These are phyloP conservation scores for Tapera naevia DNA, from an alignment of 2,797 vertebrate species.

Conservation along the genomic window DNA sequence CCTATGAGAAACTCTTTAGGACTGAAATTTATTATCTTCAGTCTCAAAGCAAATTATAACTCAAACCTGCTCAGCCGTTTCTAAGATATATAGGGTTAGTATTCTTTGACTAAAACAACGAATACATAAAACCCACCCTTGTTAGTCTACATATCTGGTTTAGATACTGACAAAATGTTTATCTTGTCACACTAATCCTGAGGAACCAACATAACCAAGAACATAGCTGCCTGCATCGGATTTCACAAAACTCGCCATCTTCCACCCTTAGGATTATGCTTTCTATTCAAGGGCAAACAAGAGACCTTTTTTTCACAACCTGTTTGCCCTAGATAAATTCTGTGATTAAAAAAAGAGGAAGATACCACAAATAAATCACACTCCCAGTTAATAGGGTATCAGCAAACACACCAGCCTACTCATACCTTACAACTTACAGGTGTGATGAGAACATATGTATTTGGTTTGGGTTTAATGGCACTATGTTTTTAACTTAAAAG, in stretches of 20 bases:
- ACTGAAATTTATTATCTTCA: neutral
- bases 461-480: neutral
- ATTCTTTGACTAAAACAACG: neutral
- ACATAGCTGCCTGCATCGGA: neutral
- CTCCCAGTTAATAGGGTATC: neutral
- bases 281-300: neutral
- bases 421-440: neutral
- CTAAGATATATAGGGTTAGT: neutral
- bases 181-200: neutral
- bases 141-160: neutral
- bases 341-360: neutral
- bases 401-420: neutral
- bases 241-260: neutral
- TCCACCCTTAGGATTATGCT: neutral
- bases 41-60: neutral
- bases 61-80: neutral
- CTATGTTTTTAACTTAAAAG: neutral
- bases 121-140: neutral
- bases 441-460: neutral
- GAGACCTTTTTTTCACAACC: neutral
- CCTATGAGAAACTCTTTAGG: neutral
- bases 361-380: neutral
- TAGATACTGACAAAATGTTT: neutral
- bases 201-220: neutral
- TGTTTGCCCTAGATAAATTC: neutral